Evolutionary conservation across 2,888 invertebrate genomes (phyloP).

Genomic region (Eudemis profundana): DNA sequence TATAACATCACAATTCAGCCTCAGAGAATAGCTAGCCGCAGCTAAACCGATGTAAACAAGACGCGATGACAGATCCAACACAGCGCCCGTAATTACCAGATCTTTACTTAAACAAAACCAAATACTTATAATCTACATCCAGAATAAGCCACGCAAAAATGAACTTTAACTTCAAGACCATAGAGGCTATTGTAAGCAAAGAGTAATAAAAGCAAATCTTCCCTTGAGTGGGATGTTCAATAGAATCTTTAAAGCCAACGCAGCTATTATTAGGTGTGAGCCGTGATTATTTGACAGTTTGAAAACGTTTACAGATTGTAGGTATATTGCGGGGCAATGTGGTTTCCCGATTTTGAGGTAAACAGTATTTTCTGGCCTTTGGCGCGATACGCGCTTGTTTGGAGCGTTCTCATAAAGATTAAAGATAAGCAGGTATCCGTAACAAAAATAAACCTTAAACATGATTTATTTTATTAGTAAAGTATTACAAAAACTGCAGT

Average conservation of each 20-base stretch:
- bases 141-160: slow-evolving; percentile 50
- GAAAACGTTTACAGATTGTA: slow-evolving; percentile 83
- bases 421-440: slow-evolving; percentile 47
- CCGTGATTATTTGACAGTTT: slow-evolving; percentile 83
- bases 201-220: slow-evolving; percentile 54
- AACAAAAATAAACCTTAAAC: slow-evolving; percentile 48
- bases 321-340: slow-evolving; percentile 81
- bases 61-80: slow-evolving; percentile 72
- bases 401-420: slow-evolving; percentile 66
- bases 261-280: slow-evolving; percentile 84
- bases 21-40: slow-evolving; percentile 65
- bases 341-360: slow-evolving; percentile 81
- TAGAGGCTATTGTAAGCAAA: slow-evolving; percentile 48
- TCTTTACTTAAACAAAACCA: slow-evolving; percentile 68
- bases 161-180: slow-evolving; percentile 51
- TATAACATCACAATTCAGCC: slow-evolving; percentile 40
- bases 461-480: slow-evolving; percentile 36
- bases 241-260: slow-evolving; percentile 77
- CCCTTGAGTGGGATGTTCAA: slow-evolving; percentile 66
- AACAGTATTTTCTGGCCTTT: slow-evolving; percentile 75
- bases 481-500: slow-evolving; percentile 17
- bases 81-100: slow-evolving; percentile 77
- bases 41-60: slow-evolving; percentile 68
- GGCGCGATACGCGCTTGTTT: slow-evolving; percentile 67
- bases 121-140: slow-evolving; percentile 61